Evolutionary conservation across 2,888 invertebrate species (phyloP).

Genomic region (Horisme vitalbata): DNA sequence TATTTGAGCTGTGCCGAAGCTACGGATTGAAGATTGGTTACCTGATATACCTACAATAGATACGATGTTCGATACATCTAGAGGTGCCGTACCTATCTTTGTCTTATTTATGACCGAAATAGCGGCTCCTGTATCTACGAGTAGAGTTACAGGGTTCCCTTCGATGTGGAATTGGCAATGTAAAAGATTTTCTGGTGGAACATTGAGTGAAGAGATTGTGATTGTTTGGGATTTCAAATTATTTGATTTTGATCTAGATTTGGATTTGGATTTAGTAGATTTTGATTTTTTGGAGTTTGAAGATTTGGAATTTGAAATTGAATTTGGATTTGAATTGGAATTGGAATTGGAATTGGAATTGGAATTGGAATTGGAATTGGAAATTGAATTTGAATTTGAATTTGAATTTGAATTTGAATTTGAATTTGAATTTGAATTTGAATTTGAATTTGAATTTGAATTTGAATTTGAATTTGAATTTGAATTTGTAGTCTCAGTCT

Average conservation of each 20-base stretch:
- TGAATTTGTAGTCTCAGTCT: conserved; percentile 5
- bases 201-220: conserved; percentile 35
- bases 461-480: neutral
- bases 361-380: neutral
- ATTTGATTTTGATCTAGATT: conserved; percentile 23
- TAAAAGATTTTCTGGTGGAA: conserved; percentile 38
- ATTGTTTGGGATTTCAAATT: conserved; percentile 19
- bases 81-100: conserved; percentile 26
- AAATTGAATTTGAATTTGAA: neutral
- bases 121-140: conserved; percentile 38
- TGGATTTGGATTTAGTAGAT: conserved; percentile 15
- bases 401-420: conserved; percentile 6
- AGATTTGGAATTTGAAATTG: too few species aligned
- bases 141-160: conserved; percentile 30
- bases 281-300: conserved; percentile 19
- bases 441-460: neutral
- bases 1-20: conserved; percentile 32
- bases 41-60: conserved; percentile 40
- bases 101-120: conserved; percentile 33
- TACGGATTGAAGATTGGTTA: conserved; percentile 26
- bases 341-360: neutral
- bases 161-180: conserved; percentile 36
- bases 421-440: neutral
- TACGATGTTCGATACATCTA: conserved; percentile 29
- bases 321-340: neutral